A percentile compares a stretch with the other conserved stretches of the same genome.
Conservation (phyloP, 1,140 invertebrate species). For the Ostrea edulis region DNA sequence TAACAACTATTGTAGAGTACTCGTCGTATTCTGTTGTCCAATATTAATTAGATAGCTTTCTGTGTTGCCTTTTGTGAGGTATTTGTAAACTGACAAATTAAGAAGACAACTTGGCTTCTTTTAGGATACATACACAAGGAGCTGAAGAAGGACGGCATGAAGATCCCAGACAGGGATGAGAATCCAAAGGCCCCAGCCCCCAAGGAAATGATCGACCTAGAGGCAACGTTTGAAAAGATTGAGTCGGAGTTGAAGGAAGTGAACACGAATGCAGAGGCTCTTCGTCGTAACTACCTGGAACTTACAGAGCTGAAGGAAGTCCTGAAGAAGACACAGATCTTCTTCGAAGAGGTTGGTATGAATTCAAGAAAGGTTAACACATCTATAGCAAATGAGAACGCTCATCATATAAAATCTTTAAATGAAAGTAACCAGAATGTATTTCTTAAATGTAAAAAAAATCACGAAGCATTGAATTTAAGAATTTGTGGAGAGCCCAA, state of each 20-base stretch:
- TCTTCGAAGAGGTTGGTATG: conserved; percentile 92
- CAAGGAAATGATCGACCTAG: conserved; percentile 96
- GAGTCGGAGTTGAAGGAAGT: conserved; percentile 81
- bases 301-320: conserved; percentile 95
- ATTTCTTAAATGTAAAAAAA: no score
- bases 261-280: conserved; percentile 94
- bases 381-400: not conserved
- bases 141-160: conserved; percentile 94
- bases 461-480: no score
- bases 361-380: not conserved
- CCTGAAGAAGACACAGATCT: conserved; percentile 94
- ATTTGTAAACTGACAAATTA: not conserved
- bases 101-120: conserved; percentile 18
- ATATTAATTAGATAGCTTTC: no score
- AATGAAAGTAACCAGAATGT: not conserved
- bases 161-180: conserved; percentile 93
- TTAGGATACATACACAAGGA: conserved; percentile 94
- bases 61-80: no score
- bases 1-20: no score
- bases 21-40: no score
- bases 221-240: conserved; percentile 81
- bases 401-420: not conserved
- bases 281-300: conserved; percentile 96
- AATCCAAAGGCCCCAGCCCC: conserved; percentile 97
- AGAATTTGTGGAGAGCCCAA: no score